Conservation (phyloP, 2,797 vertebrate species). For the Pangasius macronema region DNA sequence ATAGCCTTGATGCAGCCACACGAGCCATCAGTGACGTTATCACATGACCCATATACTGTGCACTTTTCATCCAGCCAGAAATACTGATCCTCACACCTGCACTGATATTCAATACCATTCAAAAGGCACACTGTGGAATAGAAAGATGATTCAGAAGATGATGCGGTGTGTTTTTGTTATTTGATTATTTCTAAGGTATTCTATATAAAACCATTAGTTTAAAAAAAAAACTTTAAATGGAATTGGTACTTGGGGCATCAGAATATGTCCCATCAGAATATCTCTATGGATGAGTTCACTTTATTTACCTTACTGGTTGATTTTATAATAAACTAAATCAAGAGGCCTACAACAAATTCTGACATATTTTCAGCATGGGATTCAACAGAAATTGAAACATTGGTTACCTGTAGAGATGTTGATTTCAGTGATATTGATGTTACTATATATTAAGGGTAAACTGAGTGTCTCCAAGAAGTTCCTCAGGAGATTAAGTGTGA, state of each 20-base stretch:
- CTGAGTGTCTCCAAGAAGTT: neutral
- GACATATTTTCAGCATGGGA: neutral
- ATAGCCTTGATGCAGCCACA: neutral
- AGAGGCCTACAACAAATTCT: neutral
- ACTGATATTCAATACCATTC: neutral
- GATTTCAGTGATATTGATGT: neutral
- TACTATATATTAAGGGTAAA: neutral
- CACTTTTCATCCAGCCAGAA: neutral
- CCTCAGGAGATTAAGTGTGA: neutral
- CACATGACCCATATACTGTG: neutral
- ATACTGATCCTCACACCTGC: slow-evolving; percentile 1
- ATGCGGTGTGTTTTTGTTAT: neutral
- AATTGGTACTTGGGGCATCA: too few relatives aligned
- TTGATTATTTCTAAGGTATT: neutral
- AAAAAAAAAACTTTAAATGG: neutral
- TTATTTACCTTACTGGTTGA: neutral
- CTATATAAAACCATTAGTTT: neutral
- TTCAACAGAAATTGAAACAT: neutral
- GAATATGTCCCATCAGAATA: too few relatives aligned
- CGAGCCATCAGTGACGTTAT: neutral
- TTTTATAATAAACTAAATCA: too few relatives aligned
- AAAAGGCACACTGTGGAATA: neutral
- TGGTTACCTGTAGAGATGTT: slow-evolving; percentile 56
- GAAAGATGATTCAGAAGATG: neutral
- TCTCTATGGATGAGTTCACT: neutral